Evolutionary conservation across 2,797 vertebrate species (phyloP).

Genomic region (Bovichtus diacanthus): DNA sequence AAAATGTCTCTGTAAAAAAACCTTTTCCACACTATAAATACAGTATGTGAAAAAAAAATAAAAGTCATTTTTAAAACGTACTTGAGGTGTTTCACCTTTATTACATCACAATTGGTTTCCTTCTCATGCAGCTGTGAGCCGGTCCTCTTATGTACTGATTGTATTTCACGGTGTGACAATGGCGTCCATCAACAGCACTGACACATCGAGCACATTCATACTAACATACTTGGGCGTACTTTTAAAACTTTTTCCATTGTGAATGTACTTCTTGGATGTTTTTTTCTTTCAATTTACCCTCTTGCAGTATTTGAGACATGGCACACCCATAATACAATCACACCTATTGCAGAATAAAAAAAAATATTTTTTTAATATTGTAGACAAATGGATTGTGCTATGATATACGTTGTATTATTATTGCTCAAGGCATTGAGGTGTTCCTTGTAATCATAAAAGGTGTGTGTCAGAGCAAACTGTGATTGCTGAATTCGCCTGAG

Average conservation of each 20-base stretch:
- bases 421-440: background rate
- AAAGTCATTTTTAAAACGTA: background rate
- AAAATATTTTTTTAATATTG: background rate
- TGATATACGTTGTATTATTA: background rate
- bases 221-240: background rate
- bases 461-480: background rate
- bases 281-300: background rate
- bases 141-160: background rate
- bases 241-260: background rate
- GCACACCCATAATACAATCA: background rate
- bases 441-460: background rate
- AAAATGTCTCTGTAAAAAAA: background rate
- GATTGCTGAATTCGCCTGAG: background rate
- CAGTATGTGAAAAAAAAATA: background rate
- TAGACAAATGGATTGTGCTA: too few relatives aligned
- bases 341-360: background rate
- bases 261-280: background rate
- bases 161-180: background rate
- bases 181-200: background rate
- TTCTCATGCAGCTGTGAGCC: background rate
- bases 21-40: background rate
- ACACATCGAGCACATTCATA: background rate
- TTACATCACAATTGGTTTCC: slow-evolving; percentile 9
- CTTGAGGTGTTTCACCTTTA: background rate
- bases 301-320: background rate